Base-by-base conservation (phyloP, 2,797 vertebrate species). In the Gobionotothen gibberifrons region DNA sequence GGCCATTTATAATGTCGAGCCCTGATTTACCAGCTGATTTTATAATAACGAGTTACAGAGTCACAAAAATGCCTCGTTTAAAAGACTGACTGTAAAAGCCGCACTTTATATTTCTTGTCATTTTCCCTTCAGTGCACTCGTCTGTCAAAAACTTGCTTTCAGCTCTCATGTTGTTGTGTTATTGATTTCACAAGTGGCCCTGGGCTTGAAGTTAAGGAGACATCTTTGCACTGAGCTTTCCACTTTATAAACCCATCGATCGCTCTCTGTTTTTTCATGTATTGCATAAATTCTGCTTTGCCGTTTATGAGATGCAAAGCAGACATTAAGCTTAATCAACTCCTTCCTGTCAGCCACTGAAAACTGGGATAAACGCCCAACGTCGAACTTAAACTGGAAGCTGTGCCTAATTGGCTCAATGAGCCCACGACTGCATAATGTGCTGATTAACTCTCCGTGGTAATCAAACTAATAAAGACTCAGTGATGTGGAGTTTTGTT, bases 341-440 rank as follows among this genome's bases (percentile, higher is more conserved):
- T 68, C n/a, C 42, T 21, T 57, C 48, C 49, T 70, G 11, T 66
- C 29, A 59, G 66, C 69, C 7, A 1, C 44, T 71, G 56, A 32
- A 68, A 70, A 43, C 39, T 71, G 72, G 59, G 71, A 69, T 12
- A 12, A 65, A 74, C 36, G 58, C 55, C 76, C 62, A 42, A 2
- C 46, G 44, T 64, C 62, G 7, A 22, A 46, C 46, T 65, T 22
- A 71, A 59, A 46, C n/a, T 0, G 8, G 17, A 21, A 64, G 42
- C 83, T 64, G 64, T 76, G 29, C 67, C 79, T 64, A 69, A 74
- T 44, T 54, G 56, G 22, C 26, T 54, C 55, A 59, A 5, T 73
- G 59, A 79, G 60, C 49, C 73, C 51, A 62, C 36, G 29, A 59
- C 42, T 14, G 54, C 46, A 40, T 39, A 44, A 51, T 67, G 59